Evolutionary conservation across 2,888 invertebrate genomes (phyloP), one percentile per base, ranked within the genome.

Genomic region (Sthenelais limicola): DNA sequence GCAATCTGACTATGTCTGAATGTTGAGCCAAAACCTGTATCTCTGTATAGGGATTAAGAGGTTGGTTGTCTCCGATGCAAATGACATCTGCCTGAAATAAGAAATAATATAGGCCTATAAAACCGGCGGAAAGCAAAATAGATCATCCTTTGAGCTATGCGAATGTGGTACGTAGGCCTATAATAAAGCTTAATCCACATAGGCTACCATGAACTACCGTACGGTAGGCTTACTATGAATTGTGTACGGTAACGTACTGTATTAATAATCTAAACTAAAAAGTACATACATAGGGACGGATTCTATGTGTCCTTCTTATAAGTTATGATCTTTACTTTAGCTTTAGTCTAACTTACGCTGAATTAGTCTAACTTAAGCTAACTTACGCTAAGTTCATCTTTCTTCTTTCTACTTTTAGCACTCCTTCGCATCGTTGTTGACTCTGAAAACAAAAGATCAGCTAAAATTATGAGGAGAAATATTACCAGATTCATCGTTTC

Each of bases 31-130:
- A 78, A 21, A 84, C 74, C 28, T 82, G 75, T 2, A 85, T 74
- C 72, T 85, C 84, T 74, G 82, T 82, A 74, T 82, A 85, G 0
- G 83, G 84, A 73, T 85, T 85, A 68, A 77, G 78, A 43, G 82
- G 80, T 73, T 84, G 72, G 28, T 52, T 49, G 48, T 56, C 71
- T 47, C 62, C 32, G 5, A 71, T 56, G 32, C 30, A 67, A 12
- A 48, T 48, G 9, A 67, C 43, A 9, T 67, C 67, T 28, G 48
- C 47, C 67, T 67, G 30, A 28, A 48, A 67, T n/a, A n/a, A n/a
- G n/a, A 38, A 15, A 43, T 12, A 43, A 43, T 43, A 18, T 9
- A 43, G 9, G 43, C 12, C 15, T 43, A 12, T 12, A 12, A 43
- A 12, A 18, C 15, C 15, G 43, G 9, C 43, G 12, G 18, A 12